phyloP scores from a whole-genome alignment of 2,113 vertebrate species.

The Megaceryle maxima region DNA sequence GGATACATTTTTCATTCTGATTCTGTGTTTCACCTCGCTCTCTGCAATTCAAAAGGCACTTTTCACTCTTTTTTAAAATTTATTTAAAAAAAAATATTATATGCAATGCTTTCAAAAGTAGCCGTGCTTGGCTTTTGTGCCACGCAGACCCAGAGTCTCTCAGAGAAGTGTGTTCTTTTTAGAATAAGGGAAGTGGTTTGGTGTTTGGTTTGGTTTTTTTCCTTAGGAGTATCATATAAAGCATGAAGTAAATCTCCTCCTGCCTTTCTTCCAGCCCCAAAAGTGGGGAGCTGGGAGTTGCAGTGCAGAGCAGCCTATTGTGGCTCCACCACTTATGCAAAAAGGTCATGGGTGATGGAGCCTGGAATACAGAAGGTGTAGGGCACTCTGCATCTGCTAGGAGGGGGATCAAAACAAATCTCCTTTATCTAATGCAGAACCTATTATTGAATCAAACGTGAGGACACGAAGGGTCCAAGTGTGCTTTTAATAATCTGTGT shows the following conservation, averaged over 20 bases:
- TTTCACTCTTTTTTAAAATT: background rate
- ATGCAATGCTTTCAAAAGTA: background rate
- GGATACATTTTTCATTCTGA: background rate
- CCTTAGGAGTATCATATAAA: background rate
- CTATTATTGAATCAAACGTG: background rate
- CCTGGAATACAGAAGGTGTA: slow-evolving; percentile 32
- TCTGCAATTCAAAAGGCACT: background rate
- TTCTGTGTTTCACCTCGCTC: background rate
- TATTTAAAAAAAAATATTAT: background rate
- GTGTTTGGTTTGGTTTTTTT: background rate
- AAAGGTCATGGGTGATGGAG: background rate
- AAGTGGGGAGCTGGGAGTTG: background rate
- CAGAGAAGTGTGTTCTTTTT: background rate
- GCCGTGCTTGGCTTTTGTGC: background rate
- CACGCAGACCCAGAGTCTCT: background rate
- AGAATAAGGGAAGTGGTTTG: background rate
- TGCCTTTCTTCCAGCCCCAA: background rate
- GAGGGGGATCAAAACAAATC: slow-evolving; percentile 45
- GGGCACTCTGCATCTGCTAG: background rate
- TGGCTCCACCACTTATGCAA: background rate
- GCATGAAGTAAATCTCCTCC: background rate
- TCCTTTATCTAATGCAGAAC: slow-evolving; percentile 57
- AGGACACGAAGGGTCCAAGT: slow-evolving; percentile 36
- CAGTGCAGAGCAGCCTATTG: background rate
- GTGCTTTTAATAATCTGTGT: slow-evolving; percentile 68